Evolutionary conservation across 1,140 invertebrate species (phyloP).

Genomic region (Bombus turneri): DNA sequence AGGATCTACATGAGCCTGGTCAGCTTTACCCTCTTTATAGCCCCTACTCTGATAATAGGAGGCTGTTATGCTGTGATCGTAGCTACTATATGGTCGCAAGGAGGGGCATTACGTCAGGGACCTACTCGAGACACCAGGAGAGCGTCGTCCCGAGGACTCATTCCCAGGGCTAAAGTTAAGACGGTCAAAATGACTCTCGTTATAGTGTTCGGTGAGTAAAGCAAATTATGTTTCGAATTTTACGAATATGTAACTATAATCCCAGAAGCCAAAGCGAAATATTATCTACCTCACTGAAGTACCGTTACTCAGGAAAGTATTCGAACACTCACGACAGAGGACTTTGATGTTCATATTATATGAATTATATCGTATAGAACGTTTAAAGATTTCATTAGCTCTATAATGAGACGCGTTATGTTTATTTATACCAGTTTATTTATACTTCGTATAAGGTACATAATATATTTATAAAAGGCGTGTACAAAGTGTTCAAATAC

Average conservation of each 20-base stretch:
- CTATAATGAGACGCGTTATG: too few relatives aligned
- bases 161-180: conserved; percentile 96
- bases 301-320: neutral
- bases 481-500: neutral
- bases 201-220: conserved; percentile 93
- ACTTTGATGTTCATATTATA: too few relatives aligned
- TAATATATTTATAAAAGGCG: neutral
- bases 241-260: neutral
- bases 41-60: conserved; percentile 95
- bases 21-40: conserved; percentile 91
- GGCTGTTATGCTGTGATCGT: conserved; percentile 96
- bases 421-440: too few relatives aligned
- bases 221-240: neutral
- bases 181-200: conserved; percentile 99
- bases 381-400: too few relatives aligned
- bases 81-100: conserved; percentile 94
- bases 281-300: neutral
- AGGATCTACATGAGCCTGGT: conserved; percentile 95
- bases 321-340: neutral
- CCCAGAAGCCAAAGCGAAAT: neutral
- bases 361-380: too few relatives aligned
- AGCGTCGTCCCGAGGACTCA: conserved; percentile 92
- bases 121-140: conserved; percentile 83
- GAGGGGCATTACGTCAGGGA: conserved; percentile 81
- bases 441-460: neutral